Conservation (phyloP, 1,140 invertebrate genomes). For the Papilio polyxenes region DNA sequence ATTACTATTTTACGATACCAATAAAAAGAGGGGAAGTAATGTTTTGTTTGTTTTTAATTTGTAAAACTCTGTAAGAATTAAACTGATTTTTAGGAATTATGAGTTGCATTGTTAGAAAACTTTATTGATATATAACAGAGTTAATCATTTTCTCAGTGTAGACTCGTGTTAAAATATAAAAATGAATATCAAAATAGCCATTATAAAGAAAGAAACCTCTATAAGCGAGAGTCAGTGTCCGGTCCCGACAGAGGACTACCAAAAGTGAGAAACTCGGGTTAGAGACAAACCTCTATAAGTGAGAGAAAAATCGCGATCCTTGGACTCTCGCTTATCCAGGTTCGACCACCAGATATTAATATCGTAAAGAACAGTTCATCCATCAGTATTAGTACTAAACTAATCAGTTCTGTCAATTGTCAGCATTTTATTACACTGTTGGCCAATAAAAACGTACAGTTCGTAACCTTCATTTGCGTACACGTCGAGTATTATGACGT, state of each 20-base stretch:
- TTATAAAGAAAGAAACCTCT: neutral
- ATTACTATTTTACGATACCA: constrained; percentile 1
- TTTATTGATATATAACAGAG: neutral
- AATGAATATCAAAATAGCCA: neutral
- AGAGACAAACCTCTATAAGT: no score
- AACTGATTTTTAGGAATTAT: neutral
- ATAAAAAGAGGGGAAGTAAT: neutral
- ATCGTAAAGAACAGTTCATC: neutral
- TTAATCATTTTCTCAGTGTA: neutral
- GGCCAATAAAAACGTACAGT: constrained; percentile 30
- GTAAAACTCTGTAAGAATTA: neutral
- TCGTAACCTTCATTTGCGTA: constrained; percentile 36
- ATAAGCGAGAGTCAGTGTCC: no score
- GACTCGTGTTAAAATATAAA: neutral
- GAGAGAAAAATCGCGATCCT: no score
- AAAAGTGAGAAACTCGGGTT: no score
- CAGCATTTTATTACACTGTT: neutral
- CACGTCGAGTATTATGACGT: constrained; percentile 31
- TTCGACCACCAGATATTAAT: neutral
- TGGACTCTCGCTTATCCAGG: no score
- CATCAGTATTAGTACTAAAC: neutral
- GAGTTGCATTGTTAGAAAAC: no score
- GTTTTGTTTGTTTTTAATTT: neutral
- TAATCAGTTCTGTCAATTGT: neutral
- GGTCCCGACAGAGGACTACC: no score